Evolutionary conservation across 2,113 vertebrate species (phyloP).

Genomic region (Clarias magur): DNA sequence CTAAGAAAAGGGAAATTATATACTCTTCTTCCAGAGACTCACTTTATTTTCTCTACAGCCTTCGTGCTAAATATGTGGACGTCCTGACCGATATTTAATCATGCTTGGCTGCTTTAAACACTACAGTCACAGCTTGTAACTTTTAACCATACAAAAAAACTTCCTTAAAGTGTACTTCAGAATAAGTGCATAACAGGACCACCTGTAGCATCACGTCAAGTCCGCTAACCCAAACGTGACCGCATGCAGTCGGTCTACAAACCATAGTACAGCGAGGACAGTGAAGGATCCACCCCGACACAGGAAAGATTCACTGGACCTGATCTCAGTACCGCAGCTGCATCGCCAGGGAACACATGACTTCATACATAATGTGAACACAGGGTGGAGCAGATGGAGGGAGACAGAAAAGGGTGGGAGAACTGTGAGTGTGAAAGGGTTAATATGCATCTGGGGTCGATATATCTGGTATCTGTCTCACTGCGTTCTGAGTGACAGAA

Average conservation of each 20-base stretch:
- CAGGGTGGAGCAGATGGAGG: not conserved
- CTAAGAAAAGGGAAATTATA: constrained; percentile 5
- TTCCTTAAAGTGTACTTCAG: not conserved
- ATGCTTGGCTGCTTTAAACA: not conserved
- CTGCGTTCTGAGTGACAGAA: constrained; percentile 51
- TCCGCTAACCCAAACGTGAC: not conserved
- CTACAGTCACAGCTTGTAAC: not conserved
- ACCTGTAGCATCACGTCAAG: not conserved
- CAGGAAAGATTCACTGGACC: not conserved
- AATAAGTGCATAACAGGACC: not conserved
- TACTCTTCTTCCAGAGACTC: not conserved
- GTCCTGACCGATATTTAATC: not conserved
- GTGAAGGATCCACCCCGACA: not conserved
- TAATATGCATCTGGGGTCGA: not conserved
- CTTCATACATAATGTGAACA: not conserved
- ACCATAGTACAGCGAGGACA: not conserved
- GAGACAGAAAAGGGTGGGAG: not conserved
- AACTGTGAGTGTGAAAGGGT: constrained; percentile 28
- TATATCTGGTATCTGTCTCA: constrained; percentile 54
- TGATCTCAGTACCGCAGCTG: not conserved
- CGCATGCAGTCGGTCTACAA: not conserved
- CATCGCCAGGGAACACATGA: not conserved
- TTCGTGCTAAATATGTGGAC: constrained; percentile 22
- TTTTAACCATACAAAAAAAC: not conserved
- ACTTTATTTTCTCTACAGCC: not conserved